Evolutionary conservation across 2,888 invertebrate genomes (phyloP), one percentile per base, ranked within the genome.

Genomic region (Aelia acuminata): DNA sequence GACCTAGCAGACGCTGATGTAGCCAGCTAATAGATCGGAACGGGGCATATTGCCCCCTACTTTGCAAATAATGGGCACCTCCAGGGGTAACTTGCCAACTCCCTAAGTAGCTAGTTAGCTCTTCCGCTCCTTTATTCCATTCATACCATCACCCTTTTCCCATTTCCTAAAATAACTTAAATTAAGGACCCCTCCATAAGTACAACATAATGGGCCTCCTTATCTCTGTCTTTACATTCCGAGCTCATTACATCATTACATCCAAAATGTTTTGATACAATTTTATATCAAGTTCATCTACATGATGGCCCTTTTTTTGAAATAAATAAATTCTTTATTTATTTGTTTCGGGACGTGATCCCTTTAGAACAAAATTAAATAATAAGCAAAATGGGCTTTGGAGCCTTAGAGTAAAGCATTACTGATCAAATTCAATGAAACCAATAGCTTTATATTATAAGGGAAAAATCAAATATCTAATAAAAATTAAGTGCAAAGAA

Each of bases 51-150:
- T 57, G 57, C 13, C 75, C 43, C 8, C 80, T 80, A 80, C 80
- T 80, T 80, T 43, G 80, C 80, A 39, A 80, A 80, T 80, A 80
- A 80, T 80, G 43, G 43, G 43, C 80, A 43, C 80, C 39, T 43
- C 43, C 5, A n/a, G 11, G 80, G n/a, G 22, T 7, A 18, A 47
- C 43, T 80, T 80, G 80, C n/a, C 43, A 80, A 80, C 43, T 80
- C 43, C 11, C 80, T 80, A 80, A 80, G 80, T 80, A 80, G 80
- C n/a, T 43, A 80, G 80, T 80, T 80, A 80, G 80, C 80, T 47
- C 20, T 43, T 4, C 13, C 80, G 43, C 43, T 43, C 43, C 43
- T 80, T 80, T 80, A 80, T 80, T 80, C 43, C 80, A 80, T 43
- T 80, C 80, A 80, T 43, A 80, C 39, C 11, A 22, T 13, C 80